Evolutionary conservation across 2,888 invertebrate species (phyloP), one percentile per base, ranked within the genome.

Genomic region (Clostera curtula): DNA sequence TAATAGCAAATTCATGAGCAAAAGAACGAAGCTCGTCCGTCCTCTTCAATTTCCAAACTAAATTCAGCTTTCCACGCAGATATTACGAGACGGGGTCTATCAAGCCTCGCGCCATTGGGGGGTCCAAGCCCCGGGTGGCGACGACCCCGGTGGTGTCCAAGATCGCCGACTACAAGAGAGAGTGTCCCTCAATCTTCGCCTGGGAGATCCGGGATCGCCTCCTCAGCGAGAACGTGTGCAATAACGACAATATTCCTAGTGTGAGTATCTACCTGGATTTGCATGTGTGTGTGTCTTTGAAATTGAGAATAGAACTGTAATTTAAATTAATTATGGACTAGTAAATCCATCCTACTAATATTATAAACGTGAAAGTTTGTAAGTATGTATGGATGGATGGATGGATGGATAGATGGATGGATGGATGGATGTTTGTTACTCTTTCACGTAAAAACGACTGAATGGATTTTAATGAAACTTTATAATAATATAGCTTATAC

Each of bases 31-130:
- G 49, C 47, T 49, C 46, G 38, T 34, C 8, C 0, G 24, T 25
- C 19, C 12, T 32, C 30, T 49, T 50, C 49, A 41, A 50, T 24
- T 49, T 75, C 74, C 75, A 75, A 75, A 74, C 72, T 75, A 75
- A 76, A 63, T 64, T 71, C 69, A 73, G 70, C 64, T 68, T 75
- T 71, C 63, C 74, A 67, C 66, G 57, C 87, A 96, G 95, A 87
- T 97, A 97, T 86, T 98, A 98, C 88, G 97, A 98, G 86, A 97
- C 97, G 40, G 97, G 97, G 48, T 96, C 96, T 49, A 98, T 98
- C 71, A 93, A 96, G 80, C 97, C 97, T 19, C 90, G 97, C 37
- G 97, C 97, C 48, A 98, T 98, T 70, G 97, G 98, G 37, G 98
- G 98, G 39, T 96, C 96, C 30, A 97, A 97, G 75, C 97, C 97